These are phyloP conservation scores for Phorcus lineatus DNA, from an alignment of 2,888 invertebrate genomes.

Conservation along the genomic window DNA sequence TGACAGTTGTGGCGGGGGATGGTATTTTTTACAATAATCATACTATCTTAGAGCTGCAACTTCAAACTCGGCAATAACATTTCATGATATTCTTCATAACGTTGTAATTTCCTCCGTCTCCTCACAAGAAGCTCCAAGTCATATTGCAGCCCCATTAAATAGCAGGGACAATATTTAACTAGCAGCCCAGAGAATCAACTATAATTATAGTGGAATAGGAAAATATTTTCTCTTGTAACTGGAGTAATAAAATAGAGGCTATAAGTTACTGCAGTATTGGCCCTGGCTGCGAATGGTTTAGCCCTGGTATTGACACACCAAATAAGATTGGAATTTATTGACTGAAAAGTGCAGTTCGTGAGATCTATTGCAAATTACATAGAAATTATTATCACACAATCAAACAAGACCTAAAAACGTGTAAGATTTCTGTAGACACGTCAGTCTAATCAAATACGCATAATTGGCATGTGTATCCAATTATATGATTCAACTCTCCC, in stretches of 20 bases:
- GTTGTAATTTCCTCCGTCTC: constrained; percentile 28
- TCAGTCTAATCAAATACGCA: not conserved
- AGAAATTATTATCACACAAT: constrained; percentile 35
- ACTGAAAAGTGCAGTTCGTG: constrained; percentile 30
- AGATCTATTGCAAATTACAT: constrained; percentile 40
- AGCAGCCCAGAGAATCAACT: constrained; percentile 31
- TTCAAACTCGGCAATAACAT: constrained; percentile 20
- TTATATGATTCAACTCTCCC: too few relatives aligned
- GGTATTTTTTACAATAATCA: constrained; percentile 7
- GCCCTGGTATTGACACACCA: constrained; percentile 34
- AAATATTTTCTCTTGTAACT: constrained; percentile 37
- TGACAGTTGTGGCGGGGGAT: constrained; percentile 13
- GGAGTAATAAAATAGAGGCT: constrained; percentile 31
- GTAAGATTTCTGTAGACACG: not conserved
- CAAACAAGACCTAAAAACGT: constrained; percentile 6
- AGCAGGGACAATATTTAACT: constrained; percentile 36
- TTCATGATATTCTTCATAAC: constrained; percentile 22
- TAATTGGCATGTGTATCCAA: too few relatives aligned
- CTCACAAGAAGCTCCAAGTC: not conserved
- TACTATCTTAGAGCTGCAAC: constrained; percentile 10
- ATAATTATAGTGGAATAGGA: constrained; percentile 38
- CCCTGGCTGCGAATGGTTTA: not conserved
- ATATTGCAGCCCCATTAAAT: constrained; percentile 23
- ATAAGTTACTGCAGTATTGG: not conserved
- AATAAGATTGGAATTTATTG: constrained; percentile 35